Evolutionary conservation across 2,113 vertebrate species (phyloP).

Genomic region (Casuarius casuarius): DNA sequence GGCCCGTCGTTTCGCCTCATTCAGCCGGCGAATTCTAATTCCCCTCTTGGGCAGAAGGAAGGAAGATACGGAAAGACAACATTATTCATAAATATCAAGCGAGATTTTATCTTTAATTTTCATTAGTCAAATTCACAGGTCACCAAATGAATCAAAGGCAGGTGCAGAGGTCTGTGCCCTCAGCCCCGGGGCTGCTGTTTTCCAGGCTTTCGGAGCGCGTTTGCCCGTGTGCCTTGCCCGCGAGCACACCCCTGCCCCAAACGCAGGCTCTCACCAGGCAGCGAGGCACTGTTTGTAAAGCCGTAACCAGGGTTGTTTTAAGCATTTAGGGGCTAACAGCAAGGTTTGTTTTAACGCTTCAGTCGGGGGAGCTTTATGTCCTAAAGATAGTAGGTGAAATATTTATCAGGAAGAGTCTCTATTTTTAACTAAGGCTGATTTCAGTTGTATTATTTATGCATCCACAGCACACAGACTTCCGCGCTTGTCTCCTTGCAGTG

Average conservation of each 20-base stretch:
- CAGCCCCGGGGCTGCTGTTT: neutral
- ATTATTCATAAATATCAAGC: neutral
- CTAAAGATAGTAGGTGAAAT: conserved; percentile 76
- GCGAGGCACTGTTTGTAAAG: neutral
- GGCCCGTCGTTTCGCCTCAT: neutral
- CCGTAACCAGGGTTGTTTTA: neutral
- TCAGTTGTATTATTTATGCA: conserved; percentile 78
- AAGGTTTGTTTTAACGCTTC: conserved; percentile 27
- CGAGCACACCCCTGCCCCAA: rapidly evolving
- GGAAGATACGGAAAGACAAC: neutral
- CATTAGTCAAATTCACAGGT: neutral
- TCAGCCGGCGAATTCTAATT: conserved; percentile 11
- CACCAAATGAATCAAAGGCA: neutral
- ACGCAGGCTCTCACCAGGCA: neutral
- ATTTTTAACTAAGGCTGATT: conserved; percentile 76
- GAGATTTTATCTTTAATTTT: neutral
- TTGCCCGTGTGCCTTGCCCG: rapidly evolving
- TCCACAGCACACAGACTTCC: conserved; percentile 14
- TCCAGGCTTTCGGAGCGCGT: rapidly evolving
- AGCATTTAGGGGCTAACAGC: neutral
- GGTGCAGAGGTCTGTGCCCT: neutral
- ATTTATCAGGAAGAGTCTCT: conserved; percentile 77
- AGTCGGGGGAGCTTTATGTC: conserved; percentile 17
- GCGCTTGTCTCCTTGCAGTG: neutral
- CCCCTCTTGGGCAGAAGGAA: neutral